Evolutionary conservation across 2,888 invertebrate species (phyloP).

Genomic region (Dicyrtoma fusca): DNA sequence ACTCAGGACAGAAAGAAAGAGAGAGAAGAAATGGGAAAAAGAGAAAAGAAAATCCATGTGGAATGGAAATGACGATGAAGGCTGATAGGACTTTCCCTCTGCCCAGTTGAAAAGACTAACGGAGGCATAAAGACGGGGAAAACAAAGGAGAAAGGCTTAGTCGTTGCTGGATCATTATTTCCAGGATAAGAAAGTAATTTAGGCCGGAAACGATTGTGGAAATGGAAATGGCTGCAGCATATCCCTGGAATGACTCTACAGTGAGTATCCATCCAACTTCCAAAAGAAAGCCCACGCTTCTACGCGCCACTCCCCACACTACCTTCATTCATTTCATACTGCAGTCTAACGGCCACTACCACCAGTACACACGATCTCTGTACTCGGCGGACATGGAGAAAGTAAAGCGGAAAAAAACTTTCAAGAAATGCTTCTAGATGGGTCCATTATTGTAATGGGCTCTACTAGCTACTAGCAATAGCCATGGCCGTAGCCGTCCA

Average conservation of each 20-base stretch:
- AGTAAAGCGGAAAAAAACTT: slow-evolving; percentile 1
- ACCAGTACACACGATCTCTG: too few relatives aligned
- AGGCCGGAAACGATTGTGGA: slow-evolving; percentile 44
- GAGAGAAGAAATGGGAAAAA: not conserved
- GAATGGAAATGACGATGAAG: slow-evolving; percentile 25
- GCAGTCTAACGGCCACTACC: too few relatives aligned
- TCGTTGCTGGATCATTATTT: slow-evolving; percentile 43
- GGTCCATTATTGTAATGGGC: slow-evolving; percentile 47
- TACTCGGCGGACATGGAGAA: not conserved
- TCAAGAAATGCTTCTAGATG: slow-evolving; percentile 40
- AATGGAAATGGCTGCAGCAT: slow-evolving; percentile 40
- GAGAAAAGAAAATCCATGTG: slow-evolving; percentile 8
- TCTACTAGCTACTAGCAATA: not conserved
- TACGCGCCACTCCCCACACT: too few relatives aligned
- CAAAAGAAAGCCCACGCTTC: too few relatives aligned
- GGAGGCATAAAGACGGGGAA: slow-evolving; percentile 13
- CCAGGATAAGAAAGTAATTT: slow-evolving; percentile 50
- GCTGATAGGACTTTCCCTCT: slow-evolving; percentile 15
- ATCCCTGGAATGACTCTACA: not conserved
- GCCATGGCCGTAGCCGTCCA: not conserved
- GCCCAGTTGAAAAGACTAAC: not conserved
- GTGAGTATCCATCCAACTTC: too few relatives aligned
- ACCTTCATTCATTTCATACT: too few relatives aligned
- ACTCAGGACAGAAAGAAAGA: not conserved
- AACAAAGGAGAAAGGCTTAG: slow-evolving; percentile 16